Evolutionary conservation across 30 jellyfish, hydroid and myxozoan genomes (phyloP), one percentile per base, ranked within the genome.

Genomic region (Aurelia aurita): DNA sequence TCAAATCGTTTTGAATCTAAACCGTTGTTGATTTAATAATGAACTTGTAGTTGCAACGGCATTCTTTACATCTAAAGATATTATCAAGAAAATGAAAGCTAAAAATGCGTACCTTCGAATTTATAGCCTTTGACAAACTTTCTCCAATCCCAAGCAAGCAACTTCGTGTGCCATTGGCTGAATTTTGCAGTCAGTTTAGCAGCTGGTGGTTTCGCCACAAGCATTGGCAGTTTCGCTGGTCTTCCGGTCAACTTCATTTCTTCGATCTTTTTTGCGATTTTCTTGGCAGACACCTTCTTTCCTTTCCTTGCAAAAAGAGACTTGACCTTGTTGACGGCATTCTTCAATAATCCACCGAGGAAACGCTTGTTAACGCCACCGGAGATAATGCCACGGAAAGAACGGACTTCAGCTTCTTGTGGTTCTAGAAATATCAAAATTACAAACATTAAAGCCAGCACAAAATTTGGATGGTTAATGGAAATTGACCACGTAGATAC

Each of bases 141-240:
- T 45, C 66, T 81, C 91, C 91, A 81, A 53, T 81, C 76, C 91
- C 91, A 81, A 19, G 85, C 79, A 6, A 81, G 91, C 80, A 81
- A 18, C 39, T 81, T 81, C 19, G 85, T 66, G 44, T 81, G 62
- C 91, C 84, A 81, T 23, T 81, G 66, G 3, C 85, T 23, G 65
- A 35, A 66, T 0, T 67, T 68, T 12, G 62, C 54, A 1, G 61
- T 28, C 26, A 25, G 11, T 44, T 35, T n/a, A 19, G 65, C 66
- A 43, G 81, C 47, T 0, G 72, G 72, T 7, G 86, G 86, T 34
- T 53, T 74, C 3, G 78, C 71, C 3, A 69, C 8, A 14, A 45
- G 28, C 54, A 81, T 8, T 3, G 91, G 89, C 19, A 81, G 43
- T 29, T 67, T 68, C 15, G 91, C 81, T 7, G 85, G 69, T 46